Conservation (phyloP, 2,888 invertebrate species). For the Halocaridina rubra region DNA sequence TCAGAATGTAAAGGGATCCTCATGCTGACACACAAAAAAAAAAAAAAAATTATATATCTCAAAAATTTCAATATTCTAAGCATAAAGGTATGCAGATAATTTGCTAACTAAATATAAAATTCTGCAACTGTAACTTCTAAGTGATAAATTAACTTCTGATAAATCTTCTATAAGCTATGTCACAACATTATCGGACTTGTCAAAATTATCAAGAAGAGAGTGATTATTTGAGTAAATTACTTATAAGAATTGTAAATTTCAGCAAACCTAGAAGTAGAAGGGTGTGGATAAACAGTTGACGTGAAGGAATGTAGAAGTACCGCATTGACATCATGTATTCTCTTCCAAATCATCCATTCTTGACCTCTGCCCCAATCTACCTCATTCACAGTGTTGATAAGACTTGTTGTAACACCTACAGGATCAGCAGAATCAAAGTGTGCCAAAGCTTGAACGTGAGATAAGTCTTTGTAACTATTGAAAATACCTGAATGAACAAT, state of each 20-base stretch:
- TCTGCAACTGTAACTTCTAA: no score
- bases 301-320: conserved; percentile 49
- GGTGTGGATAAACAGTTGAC: conserved; percentile 46
- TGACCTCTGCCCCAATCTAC: conserved; percentile 32
- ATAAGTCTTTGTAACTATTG: conserved; percentile 40
- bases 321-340: conserved; percentile 41
- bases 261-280: conserved; percentile 30
- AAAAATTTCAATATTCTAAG: neutral
- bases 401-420: conserved; percentile 38
- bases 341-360: conserved; percentile 52
- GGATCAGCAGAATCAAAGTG: conserved; percentile 51
- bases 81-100: neutral
- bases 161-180: neutral
- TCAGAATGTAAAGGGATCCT: no score
- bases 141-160: neutral
- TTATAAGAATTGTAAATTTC: neutral
- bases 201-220: neutral
- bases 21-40: no score
- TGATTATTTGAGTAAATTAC: no score
- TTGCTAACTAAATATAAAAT: no score
- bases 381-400: conserved; percentile 13
- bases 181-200: no score
- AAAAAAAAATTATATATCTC: neutral
- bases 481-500: conserved; percentile 37
- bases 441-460: conserved; percentile 51